A percentile compares a stretch with the other conserved stretches of the same genome.
These are phyloP conservation scores for Manis crassicaudata DNA, from an alignment of 2,797 vertebrate genomes.

Conservation along the genomic window DNA sequence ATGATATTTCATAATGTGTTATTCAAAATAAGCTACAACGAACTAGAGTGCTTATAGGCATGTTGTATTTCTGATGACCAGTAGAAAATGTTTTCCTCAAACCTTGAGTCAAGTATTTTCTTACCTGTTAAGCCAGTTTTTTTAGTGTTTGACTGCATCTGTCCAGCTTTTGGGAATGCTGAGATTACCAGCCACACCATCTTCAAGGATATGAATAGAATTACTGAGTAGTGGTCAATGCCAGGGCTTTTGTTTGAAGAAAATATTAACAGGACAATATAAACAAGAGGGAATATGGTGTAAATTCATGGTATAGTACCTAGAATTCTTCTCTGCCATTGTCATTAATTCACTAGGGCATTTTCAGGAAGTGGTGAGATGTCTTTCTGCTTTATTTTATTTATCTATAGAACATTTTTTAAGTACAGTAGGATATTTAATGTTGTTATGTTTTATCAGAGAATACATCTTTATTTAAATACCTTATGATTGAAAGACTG, in stretches of 20 bases:
- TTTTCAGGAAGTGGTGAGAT: background rate
- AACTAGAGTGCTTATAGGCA: background rate
- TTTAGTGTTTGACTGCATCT: background rate
- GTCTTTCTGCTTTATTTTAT: background rate
- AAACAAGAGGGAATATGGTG: background rate
- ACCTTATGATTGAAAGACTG: background rate
- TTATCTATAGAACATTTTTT: constrained; percentile 13
- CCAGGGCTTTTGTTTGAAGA: constrained; percentile 65
- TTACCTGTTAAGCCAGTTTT: constrained; percentile 35
- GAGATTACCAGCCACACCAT: constrained; percentile 23
- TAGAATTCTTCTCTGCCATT: constrained; percentile 28
- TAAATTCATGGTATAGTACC: background rate
- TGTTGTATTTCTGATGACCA: background rate
- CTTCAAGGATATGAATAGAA: constrained; percentile 59
- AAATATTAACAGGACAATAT: constrained; percentile 23
- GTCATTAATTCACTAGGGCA: background rate
- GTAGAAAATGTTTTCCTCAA: background rate
- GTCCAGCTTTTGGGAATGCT: constrained; percentile 62
- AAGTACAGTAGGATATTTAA: background rate
- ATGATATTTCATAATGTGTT: background rate
- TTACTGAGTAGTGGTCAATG: background rate
- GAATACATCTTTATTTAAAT: background rate
- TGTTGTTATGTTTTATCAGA: background rate
- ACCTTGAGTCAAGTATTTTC: background rate
- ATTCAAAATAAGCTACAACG: background rate